These are phyloP conservation scores for Ormyrus pomaceus DNA, from an alignment of 2,888 invertebrate species.

Conservation along the genomic window DNA sequence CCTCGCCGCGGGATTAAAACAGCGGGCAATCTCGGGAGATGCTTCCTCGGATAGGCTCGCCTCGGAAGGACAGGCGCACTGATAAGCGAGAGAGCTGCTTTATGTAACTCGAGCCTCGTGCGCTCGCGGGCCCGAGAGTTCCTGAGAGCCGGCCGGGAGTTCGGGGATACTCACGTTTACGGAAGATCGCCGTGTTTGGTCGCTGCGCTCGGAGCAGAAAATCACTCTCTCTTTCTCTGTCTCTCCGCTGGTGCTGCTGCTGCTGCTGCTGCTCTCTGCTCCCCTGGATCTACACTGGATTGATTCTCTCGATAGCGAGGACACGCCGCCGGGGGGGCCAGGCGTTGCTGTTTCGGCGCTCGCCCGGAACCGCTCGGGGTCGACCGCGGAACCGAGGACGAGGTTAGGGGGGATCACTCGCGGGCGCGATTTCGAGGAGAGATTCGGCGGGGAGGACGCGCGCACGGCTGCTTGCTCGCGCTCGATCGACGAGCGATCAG, in stretches of 20 bases:
- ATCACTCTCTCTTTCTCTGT: no score
- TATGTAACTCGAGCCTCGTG: slow-evolving; percentile 31
- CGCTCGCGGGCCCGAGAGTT: not conserved
- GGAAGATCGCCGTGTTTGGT: slow-evolving; percentile 10
- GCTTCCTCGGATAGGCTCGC: no score
- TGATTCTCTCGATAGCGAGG: no score
- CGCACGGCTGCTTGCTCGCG: not conserved
- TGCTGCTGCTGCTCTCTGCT: not conserved
- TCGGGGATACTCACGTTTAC: slow-evolving; percentile 31
- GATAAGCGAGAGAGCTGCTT: slow-evolving; percentile 7
- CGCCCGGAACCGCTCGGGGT: no score
- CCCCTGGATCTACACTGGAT: no score
- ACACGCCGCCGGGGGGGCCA: no score
- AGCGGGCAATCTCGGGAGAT: no score
- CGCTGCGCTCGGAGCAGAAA: not conserved
- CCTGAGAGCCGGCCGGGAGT: not conserved
- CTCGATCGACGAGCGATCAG: slow-evolving; percentile 65
- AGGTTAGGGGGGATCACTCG: not conserved
- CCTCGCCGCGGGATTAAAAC: no score
- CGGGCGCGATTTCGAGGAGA: not conserved
- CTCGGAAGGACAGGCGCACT: no score
- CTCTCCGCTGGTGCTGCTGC: not conserved
- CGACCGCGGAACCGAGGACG: no score
- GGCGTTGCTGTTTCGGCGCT: no score
- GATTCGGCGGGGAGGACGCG: not conserved